A percentile compares a stretch with the other conserved stretches of the same genome.
These are phyloP conservation scores for Taxidea taxus DNA, from an alignment of 2,113 vertebrate species.

Conservation along the genomic window DNA sequence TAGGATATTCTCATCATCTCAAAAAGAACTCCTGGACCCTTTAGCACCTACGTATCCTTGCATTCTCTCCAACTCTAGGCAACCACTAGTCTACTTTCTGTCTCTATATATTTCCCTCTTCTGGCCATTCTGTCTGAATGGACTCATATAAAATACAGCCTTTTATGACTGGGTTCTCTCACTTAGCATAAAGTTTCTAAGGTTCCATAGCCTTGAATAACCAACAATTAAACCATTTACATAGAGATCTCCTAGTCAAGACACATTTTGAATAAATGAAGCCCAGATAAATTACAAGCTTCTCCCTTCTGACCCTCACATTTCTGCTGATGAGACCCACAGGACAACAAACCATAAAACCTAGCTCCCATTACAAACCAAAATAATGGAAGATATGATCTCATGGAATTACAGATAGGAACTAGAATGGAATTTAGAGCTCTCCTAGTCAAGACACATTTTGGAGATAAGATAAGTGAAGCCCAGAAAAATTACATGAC, in stretches of 20 bases:
- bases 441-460: neutral
- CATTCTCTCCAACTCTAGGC: neutral
- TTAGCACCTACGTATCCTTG: neutral
- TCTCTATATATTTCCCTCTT: neutral
- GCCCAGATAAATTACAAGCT: neutral
- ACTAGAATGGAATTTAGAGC: neutral
- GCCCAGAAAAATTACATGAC: neutral
- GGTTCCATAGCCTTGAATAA: neutral
- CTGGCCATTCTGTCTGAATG: neutral
- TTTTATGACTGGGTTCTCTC: neutral
- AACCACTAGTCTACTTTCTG: neutral
- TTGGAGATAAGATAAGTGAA: conserved; percentile 20
- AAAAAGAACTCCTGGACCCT: neutral
- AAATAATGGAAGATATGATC: neutral
- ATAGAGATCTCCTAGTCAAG: neutral
- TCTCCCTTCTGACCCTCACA: neutral
- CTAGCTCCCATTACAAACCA: neutral
- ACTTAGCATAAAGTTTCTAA: neutral
- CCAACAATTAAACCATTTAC: conserved; percentile 24
- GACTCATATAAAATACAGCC: neutral
- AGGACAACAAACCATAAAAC: neutral
- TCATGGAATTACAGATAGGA: neutral
- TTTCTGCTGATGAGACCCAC: conserved; percentile 18
- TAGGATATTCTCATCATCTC: neutral
- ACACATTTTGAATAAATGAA: conserved; percentile 15